Evolutionary conservation across 2,797 vertebrate genomes (phyloP).

Genomic region (Anguilla megastoma): DNA sequence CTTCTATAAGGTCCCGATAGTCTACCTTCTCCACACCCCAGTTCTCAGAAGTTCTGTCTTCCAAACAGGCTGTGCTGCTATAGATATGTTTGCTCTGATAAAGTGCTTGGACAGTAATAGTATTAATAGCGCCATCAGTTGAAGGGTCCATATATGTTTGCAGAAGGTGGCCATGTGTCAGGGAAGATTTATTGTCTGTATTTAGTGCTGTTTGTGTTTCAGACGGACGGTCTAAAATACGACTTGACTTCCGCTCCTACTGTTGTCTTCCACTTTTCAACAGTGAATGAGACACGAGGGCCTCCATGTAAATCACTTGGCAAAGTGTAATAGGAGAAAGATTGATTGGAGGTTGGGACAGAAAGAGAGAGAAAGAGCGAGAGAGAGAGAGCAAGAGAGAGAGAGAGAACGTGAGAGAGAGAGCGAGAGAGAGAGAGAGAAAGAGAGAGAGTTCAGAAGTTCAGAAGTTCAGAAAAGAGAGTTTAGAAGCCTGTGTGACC

Average conservation of each 20-base stretch:
- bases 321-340: slow-evolving; percentile 48
- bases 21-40: neutral
- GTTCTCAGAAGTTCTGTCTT: neutral
- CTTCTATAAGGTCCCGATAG: neutral
- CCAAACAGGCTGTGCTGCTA: neutral
- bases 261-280: slow-evolving; percentile 48
- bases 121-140: slow-evolving; percentile 22
- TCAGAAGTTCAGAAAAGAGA: slow-evolving; percentile 35
- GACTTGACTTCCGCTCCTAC: slow-evolving; percentile 11
- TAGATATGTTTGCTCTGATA: neutral
- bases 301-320: slow-evolving; percentile 54
- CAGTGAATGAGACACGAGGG: slow-evolving; percentile 45
- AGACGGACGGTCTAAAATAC: slow-evolving; percentile 53
- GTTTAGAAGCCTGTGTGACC: slow-evolving; percentile 41
- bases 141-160: slow-evolving; percentile 37
- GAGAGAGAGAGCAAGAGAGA: neutral
- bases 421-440: neutral
- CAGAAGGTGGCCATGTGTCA: slow-evolving; percentile 42
- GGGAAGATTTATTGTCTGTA: slow-evolving; percentile 32
- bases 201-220: slow-evolving; percentile 48
- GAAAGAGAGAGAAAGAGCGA: neutral
- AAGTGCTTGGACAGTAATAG: neutral
- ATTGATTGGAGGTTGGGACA: neutral
- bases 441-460: slow-evolving; percentile 1
- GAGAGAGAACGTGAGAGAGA: neutral